Evolutionary conservation across 2,888 invertebrate genomes (phyloP).

Genomic region (Hyles lineata): DNA sequence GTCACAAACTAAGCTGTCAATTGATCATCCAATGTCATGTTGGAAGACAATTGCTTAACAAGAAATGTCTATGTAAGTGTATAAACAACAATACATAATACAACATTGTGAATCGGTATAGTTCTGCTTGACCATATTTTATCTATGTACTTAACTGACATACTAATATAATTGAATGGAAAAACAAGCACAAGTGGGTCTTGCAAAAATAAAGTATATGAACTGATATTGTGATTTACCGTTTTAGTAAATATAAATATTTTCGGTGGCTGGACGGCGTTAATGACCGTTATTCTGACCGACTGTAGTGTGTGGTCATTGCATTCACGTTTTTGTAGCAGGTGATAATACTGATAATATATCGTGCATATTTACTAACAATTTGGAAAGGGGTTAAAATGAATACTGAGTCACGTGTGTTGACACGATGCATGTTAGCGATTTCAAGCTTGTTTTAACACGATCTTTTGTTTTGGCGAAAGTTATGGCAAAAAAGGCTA

Average conservation of each 20-base stretch:
- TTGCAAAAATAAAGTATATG: neutral
- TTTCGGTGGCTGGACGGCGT: neutral
- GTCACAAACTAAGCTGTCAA: too few species aligned
- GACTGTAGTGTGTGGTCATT: neutral
- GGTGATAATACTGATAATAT: conserved; percentile 11
- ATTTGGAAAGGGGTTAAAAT: conserved; percentile 12
- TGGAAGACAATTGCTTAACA: too few species aligned
- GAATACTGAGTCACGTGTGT: neutral
- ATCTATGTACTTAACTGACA: too few species aligned
- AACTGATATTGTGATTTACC: neutral
- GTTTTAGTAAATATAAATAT: conserved; percentile 5
- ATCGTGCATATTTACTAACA: conserved; percentile 9
- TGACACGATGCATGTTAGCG: neutral
- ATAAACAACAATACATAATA: too few species aligned
- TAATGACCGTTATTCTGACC: conserved; percentile 16
- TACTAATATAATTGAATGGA: too few species aligned
- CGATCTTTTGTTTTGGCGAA: too few species aligned
- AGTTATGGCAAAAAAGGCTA: too few species aligned
- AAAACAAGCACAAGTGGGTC: too few species aligned
- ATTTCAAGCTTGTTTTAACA: neutral
- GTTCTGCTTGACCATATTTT: too few species aligned
- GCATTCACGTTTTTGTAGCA: neutral
- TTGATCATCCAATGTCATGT: too few species aligned
- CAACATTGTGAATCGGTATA: too few species aligned
- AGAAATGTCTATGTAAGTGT: too few species aligned